Percentiles rank a stretch among this genome's conserved stretches.
Evolutionary conservation across 2,888 invertebrate species (phyloP).

Genomic region (Eupeodes latifasciatus): DNA sequence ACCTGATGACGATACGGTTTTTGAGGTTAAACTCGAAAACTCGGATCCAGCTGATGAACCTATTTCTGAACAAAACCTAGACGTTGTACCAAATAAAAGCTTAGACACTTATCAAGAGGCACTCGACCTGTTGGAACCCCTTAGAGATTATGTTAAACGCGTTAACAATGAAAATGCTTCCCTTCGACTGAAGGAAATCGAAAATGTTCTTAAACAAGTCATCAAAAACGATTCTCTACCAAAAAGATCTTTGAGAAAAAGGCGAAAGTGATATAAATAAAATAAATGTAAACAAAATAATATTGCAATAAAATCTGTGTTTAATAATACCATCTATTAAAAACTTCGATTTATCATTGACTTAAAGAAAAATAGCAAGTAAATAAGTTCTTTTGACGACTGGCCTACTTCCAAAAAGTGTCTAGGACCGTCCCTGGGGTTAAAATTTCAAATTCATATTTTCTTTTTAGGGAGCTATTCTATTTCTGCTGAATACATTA

Average conservation of each 20-base stretch:
- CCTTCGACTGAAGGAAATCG: slow-evolving; percentile 38
- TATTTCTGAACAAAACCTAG: neutral
- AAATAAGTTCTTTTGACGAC: too few species aligned
- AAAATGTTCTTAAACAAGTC: slow-evolving; percentile 18
- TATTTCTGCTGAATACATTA: too few species aligned
- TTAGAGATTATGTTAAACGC: slow-evolving; percentile 79
- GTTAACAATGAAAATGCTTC: slow-evolving; percentile 43
- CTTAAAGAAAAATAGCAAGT: too few species aligned
- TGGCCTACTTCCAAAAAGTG: too few species aligned
- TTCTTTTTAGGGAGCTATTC: too few species aligned
- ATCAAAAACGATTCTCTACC: neutral
- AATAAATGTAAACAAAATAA: neutral
- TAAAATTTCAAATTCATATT: too few species aligned
- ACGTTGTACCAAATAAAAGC: slow-evolving; percentile 1
- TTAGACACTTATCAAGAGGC: slow-evolving; percentile 81
- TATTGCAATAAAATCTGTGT: too few species aligned
- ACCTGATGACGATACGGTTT: neutral
- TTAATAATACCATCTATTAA: too few species aligned
- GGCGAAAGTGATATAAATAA: neutral
- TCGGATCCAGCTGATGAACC: neutral
- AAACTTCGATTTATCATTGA: too few species aligned
- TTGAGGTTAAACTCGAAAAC: neutral
- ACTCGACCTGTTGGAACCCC: slow-evolving; percentile 80
- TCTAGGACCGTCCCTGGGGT: too few species aligned
- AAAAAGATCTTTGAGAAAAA: neutral